phyloP scores from a whole-genome alignment of 53 echinoderm and acorn worm species.

The Holothuria scabra region DNA sequence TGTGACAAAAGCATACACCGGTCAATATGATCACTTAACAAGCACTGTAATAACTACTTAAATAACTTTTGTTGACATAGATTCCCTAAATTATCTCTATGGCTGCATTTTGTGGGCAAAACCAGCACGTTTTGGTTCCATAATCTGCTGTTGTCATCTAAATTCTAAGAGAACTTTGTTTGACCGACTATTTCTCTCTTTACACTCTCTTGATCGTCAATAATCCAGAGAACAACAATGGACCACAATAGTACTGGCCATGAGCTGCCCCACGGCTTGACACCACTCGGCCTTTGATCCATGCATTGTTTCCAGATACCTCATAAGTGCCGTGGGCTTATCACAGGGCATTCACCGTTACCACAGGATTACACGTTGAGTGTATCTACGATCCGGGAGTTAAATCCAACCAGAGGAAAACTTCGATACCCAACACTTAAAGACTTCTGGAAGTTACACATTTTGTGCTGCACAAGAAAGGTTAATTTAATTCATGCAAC shows the following conservation, averaged over 20 bases:
- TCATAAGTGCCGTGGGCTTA: conserved; percentile 25
- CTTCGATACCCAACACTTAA: too few species aligned
- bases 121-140: not conserved
- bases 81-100: too few species aligned
- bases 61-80: too few species aligned
- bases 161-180: conserved; percentile 12
- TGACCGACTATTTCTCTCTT: not conserved
- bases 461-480: too few species aligned
- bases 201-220: conserved; percentile 10
- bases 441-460: too few species aligned
- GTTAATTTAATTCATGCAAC: too few species aligned
- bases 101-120: too few species aligned
- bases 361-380: conserved; percentile 1
- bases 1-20: too few species aligned
- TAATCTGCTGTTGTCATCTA: conserved; percentile 29
- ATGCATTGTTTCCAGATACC: conserved; percentile 7
- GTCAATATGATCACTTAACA: too few species aligned
- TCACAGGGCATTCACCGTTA: not conserved
- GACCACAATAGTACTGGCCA: conserved; percentile 12
- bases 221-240: conserved; percentile 14
- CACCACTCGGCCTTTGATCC: conserved; percentile 32
- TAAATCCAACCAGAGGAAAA: too few species aligned
- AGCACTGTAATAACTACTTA: too few species aligned
- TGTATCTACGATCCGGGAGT: not conserved
- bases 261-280: conserved; percentile 28